phyloP scores from a whole-genome alignment of 2,888 invertebrate genomes.

The Carabus problematicus region DNA sequence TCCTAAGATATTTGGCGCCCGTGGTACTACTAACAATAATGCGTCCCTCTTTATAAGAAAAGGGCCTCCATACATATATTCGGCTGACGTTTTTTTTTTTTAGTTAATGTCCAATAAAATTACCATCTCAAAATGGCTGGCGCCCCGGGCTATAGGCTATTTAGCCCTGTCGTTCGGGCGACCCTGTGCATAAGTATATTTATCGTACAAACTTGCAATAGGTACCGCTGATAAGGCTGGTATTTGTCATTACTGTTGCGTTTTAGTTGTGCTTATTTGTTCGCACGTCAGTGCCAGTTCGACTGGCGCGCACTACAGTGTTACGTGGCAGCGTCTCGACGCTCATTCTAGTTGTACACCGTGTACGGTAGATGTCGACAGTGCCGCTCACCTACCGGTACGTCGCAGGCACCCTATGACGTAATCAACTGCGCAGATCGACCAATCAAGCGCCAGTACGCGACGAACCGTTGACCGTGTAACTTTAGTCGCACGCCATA shows the following conservation, averaged over 20 bases:
- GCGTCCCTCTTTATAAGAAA: too few relatives aligned
- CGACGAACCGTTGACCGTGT: slow-evolving; percentile 27
- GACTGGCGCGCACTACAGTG: not conserved
- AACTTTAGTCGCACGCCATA: slow-evolving; percentile 26
- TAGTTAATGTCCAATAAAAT: too few relatives aligned
- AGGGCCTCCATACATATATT: too few relatives aligned
- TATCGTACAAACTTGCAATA: not conserved
- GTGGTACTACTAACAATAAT: too few relatives aligned
- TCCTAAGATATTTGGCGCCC: too few relatives aligned
- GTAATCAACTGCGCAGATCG: slow-evolving; percentile 38
- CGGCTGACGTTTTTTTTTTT: too few relatives aligned
- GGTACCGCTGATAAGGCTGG: not conserved
- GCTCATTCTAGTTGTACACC: slow-evolving; percentile 8
- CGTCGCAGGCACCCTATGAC: slow-evolving; percentile 38
- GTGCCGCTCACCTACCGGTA: slow-evolving; percentile 13
- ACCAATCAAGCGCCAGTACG: slow-evolving; percentile 39
- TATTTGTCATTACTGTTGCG: not conserved
- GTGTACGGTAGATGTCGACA: slow-evolving; percentile 17
- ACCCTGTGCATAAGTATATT: too few relatives aligned
- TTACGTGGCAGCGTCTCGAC: not conserved
- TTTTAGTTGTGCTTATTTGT: too few relatives aligned
- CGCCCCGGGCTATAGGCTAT: too few relatives aligned
- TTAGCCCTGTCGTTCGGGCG: too few relatives aligned
- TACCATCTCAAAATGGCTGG: too few relatives aligned
- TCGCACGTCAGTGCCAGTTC: not conserved